These are phyloP conservation scores for Scrobipalpa costella DNA, from an alignment of 2,888 invertebrate genomes.

Conservation along the genomic window DNA sequence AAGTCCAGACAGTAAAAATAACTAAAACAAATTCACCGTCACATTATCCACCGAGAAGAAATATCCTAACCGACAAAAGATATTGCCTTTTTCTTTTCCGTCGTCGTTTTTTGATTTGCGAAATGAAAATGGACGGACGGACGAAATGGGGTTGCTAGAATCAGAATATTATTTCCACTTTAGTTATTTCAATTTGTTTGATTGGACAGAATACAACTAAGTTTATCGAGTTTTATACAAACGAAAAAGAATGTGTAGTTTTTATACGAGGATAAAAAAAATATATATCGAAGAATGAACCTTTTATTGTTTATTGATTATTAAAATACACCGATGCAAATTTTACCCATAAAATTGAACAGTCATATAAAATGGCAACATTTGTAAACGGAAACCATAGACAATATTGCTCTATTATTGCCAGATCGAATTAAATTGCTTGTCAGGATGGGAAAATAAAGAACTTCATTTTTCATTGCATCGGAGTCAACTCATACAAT, in stretches of 20 bases:
- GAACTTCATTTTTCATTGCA: background rate
- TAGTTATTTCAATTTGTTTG: background rate
- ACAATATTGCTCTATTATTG: conserved; percentile 5
- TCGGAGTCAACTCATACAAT: too few species aligned
- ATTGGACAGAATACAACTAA: too few species aligned
- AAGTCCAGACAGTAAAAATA: conserved; percentile 44
- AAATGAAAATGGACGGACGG: conserved; percentile 73
- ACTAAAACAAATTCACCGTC: conserved; percentile 55
- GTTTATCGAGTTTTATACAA: too few species aligned
- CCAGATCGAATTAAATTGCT: background rate
- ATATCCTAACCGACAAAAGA: conserved; percentile 61
- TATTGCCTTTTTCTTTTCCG: conserved; percentile 59
- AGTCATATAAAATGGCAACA: background rate
- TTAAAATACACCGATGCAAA: background rate
- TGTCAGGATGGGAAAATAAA: background rate
- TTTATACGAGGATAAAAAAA: too few species aligned
- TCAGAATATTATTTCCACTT: background rate
- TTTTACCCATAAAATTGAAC: background rate
- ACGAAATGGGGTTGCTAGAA: conserved; percentile 47
- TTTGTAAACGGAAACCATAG: conserved; percentile 29
- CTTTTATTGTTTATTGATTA: too few species aligned
- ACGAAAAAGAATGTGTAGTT: too few species aligned
- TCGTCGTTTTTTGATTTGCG: conserved; percentile 70
- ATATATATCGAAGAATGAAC: too few species aligned
- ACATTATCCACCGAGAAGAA: conserved; percentile 63